Evolutionary conservation across 2,888 invertebrate species (phyloP), one percentile per base, ranked within the genome.

Genomic region (Chrysopilus asiliformis): DNA sequence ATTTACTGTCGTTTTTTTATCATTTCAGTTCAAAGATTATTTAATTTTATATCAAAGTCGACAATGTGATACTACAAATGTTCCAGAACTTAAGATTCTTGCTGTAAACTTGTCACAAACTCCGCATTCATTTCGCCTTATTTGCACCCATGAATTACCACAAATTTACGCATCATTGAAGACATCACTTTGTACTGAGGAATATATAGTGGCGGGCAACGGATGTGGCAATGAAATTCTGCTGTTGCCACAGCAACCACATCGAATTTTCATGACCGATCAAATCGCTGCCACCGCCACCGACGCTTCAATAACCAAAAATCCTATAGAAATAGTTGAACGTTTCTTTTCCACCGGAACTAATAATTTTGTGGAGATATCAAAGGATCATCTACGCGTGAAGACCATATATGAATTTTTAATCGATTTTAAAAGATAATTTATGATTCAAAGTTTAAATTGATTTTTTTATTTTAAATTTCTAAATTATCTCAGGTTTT

Each of bases 31-130:
- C 28, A 34, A 40, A 32, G 20, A 36, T 7, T 44, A 44, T 27
- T 30, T 44, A 24, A 28, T 44, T 27, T 14, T 44, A 8, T 44
- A 44, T 40, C 44, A 44, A 34, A 29, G 31, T 16, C 29, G 26
- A 13, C 14, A 16, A 7, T 25, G 38, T 18, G 38, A 36, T n/a
- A 15, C 4, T n/a, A 27, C 34, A 8, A 34, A 37, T 14, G 38
- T 41, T 12, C 42, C 54, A 1, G 53, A 60, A 35, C 25, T 61
- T 13, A 45, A 50, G 8, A 47, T 58, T 2, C 49, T 59, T 16
- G 60, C 58, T 0, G 56, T 61, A 29, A 57, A 52, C 29, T 39
- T 61, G 19, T 55, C 58, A 9, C 54, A 57, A 40, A 44, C 41
- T 13, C 44, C 52, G 2, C 58, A 58, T 4, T 49, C 59, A 17